Conservation (phyloP, 2,888 invertebrate genomes). For the Gastracanthus pulcherrimus region DNA sequence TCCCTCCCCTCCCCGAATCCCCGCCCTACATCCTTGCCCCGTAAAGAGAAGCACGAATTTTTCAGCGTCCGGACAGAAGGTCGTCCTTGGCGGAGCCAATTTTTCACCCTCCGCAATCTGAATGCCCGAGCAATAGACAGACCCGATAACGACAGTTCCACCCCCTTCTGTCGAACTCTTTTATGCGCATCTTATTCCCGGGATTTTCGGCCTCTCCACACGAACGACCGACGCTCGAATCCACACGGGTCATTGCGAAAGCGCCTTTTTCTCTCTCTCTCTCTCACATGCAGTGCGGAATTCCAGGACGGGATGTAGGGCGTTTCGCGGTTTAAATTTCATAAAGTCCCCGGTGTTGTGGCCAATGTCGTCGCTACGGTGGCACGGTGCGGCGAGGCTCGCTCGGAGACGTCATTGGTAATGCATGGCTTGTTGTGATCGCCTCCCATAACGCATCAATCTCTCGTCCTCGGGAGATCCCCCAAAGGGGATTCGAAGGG, state of each 20-base stretch:
- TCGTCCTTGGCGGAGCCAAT: background rate
- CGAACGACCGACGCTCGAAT: too few relatives aligned
- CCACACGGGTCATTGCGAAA: background rate
- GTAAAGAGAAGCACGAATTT: slow-evolving; percentile 23
- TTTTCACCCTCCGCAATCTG: slow-evolving; percentile 32
- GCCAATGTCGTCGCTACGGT: slow-evolving; percentile 50
- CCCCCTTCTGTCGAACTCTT: background rate
- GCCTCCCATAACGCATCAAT: slow-evolving; percentile 72
- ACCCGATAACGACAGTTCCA: slow-evolving; percentile 51
- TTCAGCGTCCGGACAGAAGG: slow-evolving; percentile 26
- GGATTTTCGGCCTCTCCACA: slow-evolving; percentile 13
- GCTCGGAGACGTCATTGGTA: slow-evolving; percentile 65
- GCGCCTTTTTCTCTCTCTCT: background rate
- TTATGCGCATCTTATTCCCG: background rate
- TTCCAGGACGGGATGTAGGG: background rate
- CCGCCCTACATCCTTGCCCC: background rate
- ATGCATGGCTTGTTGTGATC: slow-evolving; percentile 70
- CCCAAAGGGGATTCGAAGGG: background rate
- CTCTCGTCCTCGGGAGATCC: slow-evolving; percentile 54
- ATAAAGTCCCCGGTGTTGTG: slow-evolving; percentile 55
- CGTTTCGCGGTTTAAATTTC: slow-evolving; percentile 61
- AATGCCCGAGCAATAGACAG: slow-evolving; percentile 11
- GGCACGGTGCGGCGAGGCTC: too few relatives aligned
- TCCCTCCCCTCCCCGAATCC: background rate
- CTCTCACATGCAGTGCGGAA: background rate